Evolutionary conservation across 2,888 invertebrate species (phyloP).

Genomic region (Ashinkailepas kermadecensis): DNA sequence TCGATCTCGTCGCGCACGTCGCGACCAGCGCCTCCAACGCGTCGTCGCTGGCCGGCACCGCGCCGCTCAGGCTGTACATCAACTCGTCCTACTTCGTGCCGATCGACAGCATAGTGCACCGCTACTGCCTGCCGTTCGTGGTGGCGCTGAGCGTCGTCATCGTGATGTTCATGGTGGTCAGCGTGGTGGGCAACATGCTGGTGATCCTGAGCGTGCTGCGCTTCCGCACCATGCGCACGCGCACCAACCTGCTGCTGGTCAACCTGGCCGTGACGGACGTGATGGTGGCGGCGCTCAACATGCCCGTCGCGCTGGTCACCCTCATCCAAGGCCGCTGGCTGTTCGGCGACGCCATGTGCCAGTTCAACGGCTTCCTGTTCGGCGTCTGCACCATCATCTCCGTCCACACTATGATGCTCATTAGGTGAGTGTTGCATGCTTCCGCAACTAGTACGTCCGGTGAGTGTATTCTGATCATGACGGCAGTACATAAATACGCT

Average conservation of each 20-base stretch:
- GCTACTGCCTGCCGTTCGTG: conserved; percentile 37
- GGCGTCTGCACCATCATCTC: conserved; percentile 43
- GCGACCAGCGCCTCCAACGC: too few relatives aligned
- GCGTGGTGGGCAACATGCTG: conserved; percentile 43
- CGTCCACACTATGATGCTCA: conserved; percentile 46
- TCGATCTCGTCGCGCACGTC: too few relatives aligned
- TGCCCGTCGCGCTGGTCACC: conserved; percentile 44
- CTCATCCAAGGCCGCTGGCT: conserved; percentile 42
- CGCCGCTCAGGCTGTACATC: neutral
- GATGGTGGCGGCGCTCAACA: conserved; percentile 41
- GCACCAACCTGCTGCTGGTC: conserved; percentile 45
- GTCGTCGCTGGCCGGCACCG: neutral
- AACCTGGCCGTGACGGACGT: conserved; percentile 45
- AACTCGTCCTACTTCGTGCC: neutral
- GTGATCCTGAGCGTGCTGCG: conserved; percentile 43
- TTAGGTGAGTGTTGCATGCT: conserved; percentile 35
- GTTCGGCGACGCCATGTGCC: conserved; percentile 40
- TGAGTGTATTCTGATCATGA: too few relatives aligned
- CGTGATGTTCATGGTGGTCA: conserved; percentile 40
- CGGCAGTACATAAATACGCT: too few relatives aligned
- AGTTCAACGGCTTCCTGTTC: conserved; percentile 44
- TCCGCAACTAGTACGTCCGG: too few relatives aligned
- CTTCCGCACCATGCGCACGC: conserved; percentile 44
- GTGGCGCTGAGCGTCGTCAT: conserved; percentile 39
- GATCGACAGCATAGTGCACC: neutral